Evolutionary conservation across 2,797 vertebrate genomes (phyloP).

Genomic region (Cossypha dichroa): DNA sequence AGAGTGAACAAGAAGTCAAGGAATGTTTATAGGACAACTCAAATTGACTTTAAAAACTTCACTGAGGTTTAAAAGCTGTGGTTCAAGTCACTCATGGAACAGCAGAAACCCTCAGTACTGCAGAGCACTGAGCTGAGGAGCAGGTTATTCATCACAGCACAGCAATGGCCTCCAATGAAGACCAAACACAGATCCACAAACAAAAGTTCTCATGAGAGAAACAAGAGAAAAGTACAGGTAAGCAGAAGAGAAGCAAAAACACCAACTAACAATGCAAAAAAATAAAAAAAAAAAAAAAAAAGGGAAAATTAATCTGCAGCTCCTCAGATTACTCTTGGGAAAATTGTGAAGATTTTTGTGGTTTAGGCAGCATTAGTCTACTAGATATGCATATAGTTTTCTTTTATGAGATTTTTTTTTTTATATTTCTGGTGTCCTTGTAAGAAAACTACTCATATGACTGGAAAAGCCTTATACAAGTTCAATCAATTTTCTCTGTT

Average conservation of each 20-base stretch:
- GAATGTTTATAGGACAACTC: not conserved
- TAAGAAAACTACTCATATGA: not conserved
- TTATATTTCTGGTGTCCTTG: not conserved
- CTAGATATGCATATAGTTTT: fast-evolving
- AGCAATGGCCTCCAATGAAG: not conserved
- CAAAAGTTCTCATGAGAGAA: not conserved
- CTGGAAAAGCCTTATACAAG: not conserved
- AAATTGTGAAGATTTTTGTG: not conserved
- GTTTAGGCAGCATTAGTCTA: not conserved
- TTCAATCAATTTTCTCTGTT: not conserved
- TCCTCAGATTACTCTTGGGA: not conserved
- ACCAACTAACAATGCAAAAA: not conserved
- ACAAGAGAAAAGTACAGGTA: not conserved
- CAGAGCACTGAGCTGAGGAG: not conserved
- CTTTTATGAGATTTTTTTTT: not conserved
- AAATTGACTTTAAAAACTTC: not conserved
- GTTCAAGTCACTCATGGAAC: fast-evolving
- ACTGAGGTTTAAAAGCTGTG: not conserved
- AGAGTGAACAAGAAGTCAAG: not conserved
- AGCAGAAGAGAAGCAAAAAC: not conserved
- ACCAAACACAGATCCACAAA: not conserved
- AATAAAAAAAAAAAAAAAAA: not conserved
- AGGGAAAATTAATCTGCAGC: not conserved
- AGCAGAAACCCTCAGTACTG: not conserved
- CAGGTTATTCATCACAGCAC: not conserved